Evolutionary conservation across 1,140 invertebrate genomes (phyloP).

Genomic region (Paracyclopina nana): DNA sequence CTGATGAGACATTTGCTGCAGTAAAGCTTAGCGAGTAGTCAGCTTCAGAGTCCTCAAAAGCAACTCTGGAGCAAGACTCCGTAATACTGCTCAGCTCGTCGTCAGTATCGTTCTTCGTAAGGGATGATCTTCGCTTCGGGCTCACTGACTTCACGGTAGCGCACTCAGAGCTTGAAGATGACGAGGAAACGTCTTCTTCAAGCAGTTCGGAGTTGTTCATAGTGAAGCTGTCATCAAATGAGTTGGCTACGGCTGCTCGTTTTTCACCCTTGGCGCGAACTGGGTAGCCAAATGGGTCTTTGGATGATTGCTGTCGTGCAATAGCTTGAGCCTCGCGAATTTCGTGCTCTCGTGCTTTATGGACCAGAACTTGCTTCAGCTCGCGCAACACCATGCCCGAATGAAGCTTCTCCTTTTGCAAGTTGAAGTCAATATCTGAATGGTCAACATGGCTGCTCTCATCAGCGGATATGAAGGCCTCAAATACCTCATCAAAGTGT

Average conservation of each 20-base stretch:
- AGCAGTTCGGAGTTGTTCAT: not conserved
- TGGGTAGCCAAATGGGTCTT: not conserved
- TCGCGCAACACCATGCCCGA: not conserved
- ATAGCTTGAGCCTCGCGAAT: not conserved
- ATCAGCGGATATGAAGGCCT: not conserved
- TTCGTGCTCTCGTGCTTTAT: not conserved
- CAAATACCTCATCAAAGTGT: slow-evolving; percentile 8
- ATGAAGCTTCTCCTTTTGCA: not conserved
- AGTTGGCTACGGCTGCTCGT: not conserved
- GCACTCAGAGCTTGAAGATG: not conserved
- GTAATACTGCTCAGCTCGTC: not conserved
- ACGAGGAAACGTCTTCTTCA: not conserved
- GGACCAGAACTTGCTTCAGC: not conserved
- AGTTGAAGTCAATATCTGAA: not conserved
- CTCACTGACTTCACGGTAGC: not conserved
- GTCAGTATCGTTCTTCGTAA: not conserved
- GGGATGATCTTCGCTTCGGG: not conserved
- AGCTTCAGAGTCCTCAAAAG: not conserved
- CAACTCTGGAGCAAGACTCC: not conserved
- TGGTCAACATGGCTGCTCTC: not conserved
- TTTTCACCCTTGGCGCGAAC: not conserved
- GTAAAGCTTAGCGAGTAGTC: not conserved
- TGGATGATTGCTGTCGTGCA: not conserved
- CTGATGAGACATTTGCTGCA: not conserved
- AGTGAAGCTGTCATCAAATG: not conserved